These are phyloP conservation scores for Melanostoma mellinum DNA, from an alignment of 2,888 invertebrate genomes.

Conservation along the genomic window DNA sequence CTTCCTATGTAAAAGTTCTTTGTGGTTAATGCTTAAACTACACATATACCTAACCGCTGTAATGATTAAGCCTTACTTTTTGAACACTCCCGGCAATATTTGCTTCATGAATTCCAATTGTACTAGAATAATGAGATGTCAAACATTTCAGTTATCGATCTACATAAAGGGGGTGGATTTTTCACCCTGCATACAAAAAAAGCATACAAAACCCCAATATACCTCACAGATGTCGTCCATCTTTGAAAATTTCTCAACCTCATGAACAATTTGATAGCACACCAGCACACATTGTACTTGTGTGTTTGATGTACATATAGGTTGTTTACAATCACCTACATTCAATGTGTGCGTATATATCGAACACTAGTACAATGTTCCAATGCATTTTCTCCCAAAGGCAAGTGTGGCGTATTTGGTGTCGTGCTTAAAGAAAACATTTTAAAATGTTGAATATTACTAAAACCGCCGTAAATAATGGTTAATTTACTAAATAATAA, in stretches of 20 bases:
- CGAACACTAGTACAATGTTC: conserved; percentile 65
- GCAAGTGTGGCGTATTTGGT: conserved; percentile 76
- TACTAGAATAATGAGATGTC: conserved; percentile 54
- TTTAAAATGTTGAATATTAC: conserved; percentile 76
- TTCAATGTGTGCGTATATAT: conserved; percentile 57
- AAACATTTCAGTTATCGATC: conserved; percentile 67
- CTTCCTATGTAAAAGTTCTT: too few species aligned
- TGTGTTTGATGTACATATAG: conserved; percentile 53
- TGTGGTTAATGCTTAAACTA: too few species aligned
- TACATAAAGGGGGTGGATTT: conserved; percentile 66
- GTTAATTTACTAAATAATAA: conserved; percentile 68
- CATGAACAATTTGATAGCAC: conserved; percentile 61
- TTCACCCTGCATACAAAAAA: conserved; percentile 62
- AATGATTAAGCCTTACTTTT: not conserved
- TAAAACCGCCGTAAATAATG: conserved; percentile 73
- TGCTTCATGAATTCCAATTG: conserved; percentile 33
- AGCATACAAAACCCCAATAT: conserved; percentile 43
- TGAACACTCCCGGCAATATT: conserved; percentile 26
- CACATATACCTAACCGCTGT: not conserved
- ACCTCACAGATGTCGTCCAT: conserved; percentile 65
- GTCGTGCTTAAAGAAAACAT: conserved; percentile 73
- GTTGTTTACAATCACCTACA: conserved; percentile 74
- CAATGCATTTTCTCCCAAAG: conserved; percentile 72
- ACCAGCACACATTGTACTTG: conserved; percentile 23
- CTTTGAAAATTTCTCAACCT: conserved; percentile 70